Percentiles rank a stretch among this genome's conserved stretches.
Evolutionary conservation across 2,888 invertebrate species (phyloP).

Genomic region (Lasius platythorax): DNA sequence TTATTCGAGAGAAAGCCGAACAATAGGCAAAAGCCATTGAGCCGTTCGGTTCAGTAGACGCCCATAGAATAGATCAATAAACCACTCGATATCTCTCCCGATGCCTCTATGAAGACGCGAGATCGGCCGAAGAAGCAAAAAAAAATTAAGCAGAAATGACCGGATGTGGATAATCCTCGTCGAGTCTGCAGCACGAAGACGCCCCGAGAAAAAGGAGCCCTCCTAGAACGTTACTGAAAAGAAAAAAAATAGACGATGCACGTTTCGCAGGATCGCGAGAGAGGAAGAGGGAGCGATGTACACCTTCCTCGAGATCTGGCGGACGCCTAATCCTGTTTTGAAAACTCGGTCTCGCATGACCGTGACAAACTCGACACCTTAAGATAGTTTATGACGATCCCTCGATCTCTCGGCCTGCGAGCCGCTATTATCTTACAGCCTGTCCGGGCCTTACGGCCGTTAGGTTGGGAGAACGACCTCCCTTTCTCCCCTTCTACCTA

Average conservation of each 20-base stretch:
- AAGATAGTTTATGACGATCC: slow-evolving; percentile 78
- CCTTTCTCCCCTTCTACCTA: slow-evolving; percentile 55
- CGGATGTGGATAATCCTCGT: slow-evolving; percentile 84
- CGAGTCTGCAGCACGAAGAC: slow-evolving; percentile 59
- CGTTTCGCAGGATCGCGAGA: slow-evolving; percentile 75
- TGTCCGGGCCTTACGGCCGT: slow-evolving; percentile 45
- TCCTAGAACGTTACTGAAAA: slow-evolving; percentile 73
- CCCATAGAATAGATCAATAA: slow-evolving; percentile 64
- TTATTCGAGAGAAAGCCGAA: slow-evolving; percentile 61
- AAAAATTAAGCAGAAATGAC: slow-evolving; percentile 82
- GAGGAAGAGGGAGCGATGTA: slow-evolving; percentile 46
- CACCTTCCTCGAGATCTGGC: slow-evolving; percentile 70
- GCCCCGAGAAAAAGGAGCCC: slow-evolving; percentile 51
- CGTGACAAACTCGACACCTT: slow-evolving; percentile 83
- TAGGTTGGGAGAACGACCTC: not conserved
- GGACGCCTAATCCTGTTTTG: slow-evolving; percentile 82
- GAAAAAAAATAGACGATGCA: slow-evolving; percentile 78
- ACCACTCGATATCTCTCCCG: slow-evolving; percentile 80
- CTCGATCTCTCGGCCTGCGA: slow-evolving; percentile 46
- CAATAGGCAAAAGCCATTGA: slow-evolving; percentile 75
- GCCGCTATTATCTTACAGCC: slow-evolving; percentile 67
- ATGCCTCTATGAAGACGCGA: slow-evolving; percentile 20
- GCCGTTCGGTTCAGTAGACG: slow-evolving; percentile 61
- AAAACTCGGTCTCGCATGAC: slow-evolving; percentile 81
- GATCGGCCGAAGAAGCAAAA: not conserved